phyloP scores from a whole-genome alignment of 2,113 vertebrate species.

The Marmota flaviventris region DNA sequence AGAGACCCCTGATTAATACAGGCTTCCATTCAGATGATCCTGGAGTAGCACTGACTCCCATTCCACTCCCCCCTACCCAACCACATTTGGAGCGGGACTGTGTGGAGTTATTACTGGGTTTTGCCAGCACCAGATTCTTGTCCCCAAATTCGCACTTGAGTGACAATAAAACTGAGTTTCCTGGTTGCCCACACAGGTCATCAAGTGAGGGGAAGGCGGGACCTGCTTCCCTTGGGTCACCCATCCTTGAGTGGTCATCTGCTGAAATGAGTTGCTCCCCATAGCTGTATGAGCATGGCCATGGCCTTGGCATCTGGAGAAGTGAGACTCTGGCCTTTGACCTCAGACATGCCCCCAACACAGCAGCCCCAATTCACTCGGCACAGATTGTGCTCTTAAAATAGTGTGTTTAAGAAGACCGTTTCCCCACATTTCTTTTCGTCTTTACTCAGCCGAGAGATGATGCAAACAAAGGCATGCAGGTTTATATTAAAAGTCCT shows the following conservation, averaged over 20 bases:
- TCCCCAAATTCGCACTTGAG: not conserved
- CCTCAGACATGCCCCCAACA: not conserved
- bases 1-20: not conserved
- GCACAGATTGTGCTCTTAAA: not conserved
- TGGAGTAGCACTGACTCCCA: not conserved
- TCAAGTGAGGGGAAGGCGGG: not conserved
- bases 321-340: not conserved
- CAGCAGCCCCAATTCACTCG: not conserved
- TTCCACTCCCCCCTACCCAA: not conserved
- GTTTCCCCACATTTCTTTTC: not conserved
- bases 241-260: not conserved
- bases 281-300: not conserved
- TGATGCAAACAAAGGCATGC: slow-evolving; percentile 38
- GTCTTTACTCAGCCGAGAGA: not conserved
- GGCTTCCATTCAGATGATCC: not conserved
- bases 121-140: not conserved
- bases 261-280: not conserved
- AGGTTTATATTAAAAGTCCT: slow-evolving; percentile 62
- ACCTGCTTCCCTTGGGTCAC: not conserved
- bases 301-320: not conserved
- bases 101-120: not conserved
- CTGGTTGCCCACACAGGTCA: not conserved
- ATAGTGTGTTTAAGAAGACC: not conserved
- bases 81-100: not conserved
- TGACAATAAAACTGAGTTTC: not conserved